phyloP scores from a whole-genome alignment of 2,888 invertebrate genomes.

The Ectemnius continuus region DNA sequence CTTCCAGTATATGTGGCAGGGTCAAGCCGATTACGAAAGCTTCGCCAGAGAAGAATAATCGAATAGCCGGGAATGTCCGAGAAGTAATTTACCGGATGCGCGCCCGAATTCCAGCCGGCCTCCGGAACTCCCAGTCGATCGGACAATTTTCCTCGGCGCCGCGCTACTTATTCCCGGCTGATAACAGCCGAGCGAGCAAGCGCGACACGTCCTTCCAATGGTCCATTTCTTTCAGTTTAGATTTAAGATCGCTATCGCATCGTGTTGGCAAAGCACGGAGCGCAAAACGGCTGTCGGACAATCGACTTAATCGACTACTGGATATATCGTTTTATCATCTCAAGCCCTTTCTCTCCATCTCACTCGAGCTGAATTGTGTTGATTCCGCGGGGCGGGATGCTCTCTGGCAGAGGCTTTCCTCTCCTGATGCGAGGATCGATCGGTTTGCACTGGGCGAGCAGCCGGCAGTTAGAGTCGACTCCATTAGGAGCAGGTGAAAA shows the following conservation, averaged over 20 bases:
- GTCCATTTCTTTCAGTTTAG: not conserved
- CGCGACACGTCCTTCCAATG: not conserved
- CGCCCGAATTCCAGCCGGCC: not conserved
- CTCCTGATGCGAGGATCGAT: not conserved
- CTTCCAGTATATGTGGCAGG: not conserved
- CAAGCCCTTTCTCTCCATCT: not conserved
- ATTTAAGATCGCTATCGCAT: not conserved
- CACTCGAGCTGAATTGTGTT: not conserved
- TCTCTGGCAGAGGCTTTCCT: not conserved
- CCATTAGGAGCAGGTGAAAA: slow-evolving; percentile 3
- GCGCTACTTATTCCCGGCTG: not conserved
- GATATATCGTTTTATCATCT: not conserved
- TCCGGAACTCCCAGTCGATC: slow-evolving; percentile 6
- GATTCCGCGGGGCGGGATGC: not conserved
- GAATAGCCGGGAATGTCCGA: not conserved
- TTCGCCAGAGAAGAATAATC: not conserved
- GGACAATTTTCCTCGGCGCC: slow-evolving; percentile 2
- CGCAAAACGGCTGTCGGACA: not conserved
- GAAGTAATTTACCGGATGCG: not conserved
- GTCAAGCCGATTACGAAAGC: slow-evolving; percentile 6
- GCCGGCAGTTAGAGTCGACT: not conserved
- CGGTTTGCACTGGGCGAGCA: slow-evolving; percentile 20
- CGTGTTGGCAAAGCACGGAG: not conserved
- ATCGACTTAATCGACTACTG: not conserved
- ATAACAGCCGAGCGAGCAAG: not conserved